These are phyloP conservation scores for Sardina pilchardus DNA, from an alignment of 2,113 vertebrate species.

Conservation along the genomic window DNA sequence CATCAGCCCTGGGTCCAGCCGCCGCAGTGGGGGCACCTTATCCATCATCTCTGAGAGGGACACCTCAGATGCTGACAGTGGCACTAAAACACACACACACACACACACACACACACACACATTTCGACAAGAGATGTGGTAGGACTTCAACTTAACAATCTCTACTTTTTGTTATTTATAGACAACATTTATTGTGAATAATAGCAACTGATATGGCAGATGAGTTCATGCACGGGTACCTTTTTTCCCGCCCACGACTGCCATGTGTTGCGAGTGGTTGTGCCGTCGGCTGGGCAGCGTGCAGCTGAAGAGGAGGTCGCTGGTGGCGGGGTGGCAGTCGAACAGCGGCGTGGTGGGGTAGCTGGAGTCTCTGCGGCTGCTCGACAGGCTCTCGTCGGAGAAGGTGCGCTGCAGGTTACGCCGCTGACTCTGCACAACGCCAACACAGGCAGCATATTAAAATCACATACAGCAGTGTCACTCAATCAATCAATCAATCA, in stretches of 20 bases:
- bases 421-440: constrained; percentile 72
- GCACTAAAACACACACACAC: constrained; percentile 60
- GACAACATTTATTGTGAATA: not conserved
- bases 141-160: no score
- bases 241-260: constrained; percentile 74
- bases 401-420: constrained; percentile 85
- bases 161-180: no score
- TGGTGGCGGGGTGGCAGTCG: constrained; percentile 70
- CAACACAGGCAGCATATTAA: not conserved
- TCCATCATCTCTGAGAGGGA: constrained; percentile 80
- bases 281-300: constrained; percentile 82
- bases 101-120: not conserved
- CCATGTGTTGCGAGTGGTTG: constrained; percentile 52
- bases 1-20: constrained; percentile 84
- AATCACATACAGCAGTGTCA: not conserved
- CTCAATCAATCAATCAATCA: no score
- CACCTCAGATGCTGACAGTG: constrained; percentile 82
- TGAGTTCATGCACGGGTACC: constrained; percentile 61
- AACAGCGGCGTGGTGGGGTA: constrained; percentile 66
- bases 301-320: constrained; percentile 81
- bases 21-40: constrained; percentile 73
- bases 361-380: constrained; percentile 79
- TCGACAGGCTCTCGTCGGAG: constrained; percentile 89
- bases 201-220: not conserved
- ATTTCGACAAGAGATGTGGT: no score